Base-by-base conservation (phyloP, 1,140 invertebrate species). In the Drosophila quadrilineata region DNA sequence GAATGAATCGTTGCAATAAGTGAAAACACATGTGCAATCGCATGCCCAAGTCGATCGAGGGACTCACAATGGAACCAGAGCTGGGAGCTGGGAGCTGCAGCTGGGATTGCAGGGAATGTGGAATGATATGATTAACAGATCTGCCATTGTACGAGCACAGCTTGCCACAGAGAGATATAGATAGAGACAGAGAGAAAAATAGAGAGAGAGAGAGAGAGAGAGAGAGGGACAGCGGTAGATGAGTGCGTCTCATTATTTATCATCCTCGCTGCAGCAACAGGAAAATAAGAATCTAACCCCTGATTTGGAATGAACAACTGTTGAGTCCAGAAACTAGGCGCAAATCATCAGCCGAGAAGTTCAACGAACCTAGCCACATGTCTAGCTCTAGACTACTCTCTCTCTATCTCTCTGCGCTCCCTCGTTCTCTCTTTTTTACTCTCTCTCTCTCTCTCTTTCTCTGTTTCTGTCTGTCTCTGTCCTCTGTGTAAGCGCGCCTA, bases 41-140 rank as follows among this genome's bases (percentile, higher is more conserved):
- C 35, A 9, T 29, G n/a, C 8, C 54, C 12, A 8, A 56, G 41
- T 26, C 17, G 2, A 45, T 49, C 36, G 26, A 57, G 52, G 45
- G 6, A 49, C 9, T 16, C 21, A 63, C 38, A 14, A 46, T 2
- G 9, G 41, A 28, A 35, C 31, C 29, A n/a, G n/a, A 49, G 4
- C 29, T 22, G 10, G 5, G 21, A 17, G n/a, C 38, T 45, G 14
- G 9, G 19, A 40, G 14, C 31, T 38, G 14, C 19, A 43, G 6
- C 52, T 49, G 35, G n/a, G 45, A 14, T 45, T 28, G 46, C 9
- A 16, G 41, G 45, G 33, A 41, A 21, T 65, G 60, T 57, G 43
- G 48, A 66, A 62, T 64, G 52, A 79, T 74, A 50, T 57, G 74
- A 84, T 85, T 67, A 85, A 84, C 60, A 85, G 79, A 84, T 85